A percentile compares a stretch with the other conserved stretches of the same genome.
These are phyloP conservation scores for Meandrusa payeni DNA, from an alignment of 2,888 invertebrate species.

Conservation along the genomic window DNA sequence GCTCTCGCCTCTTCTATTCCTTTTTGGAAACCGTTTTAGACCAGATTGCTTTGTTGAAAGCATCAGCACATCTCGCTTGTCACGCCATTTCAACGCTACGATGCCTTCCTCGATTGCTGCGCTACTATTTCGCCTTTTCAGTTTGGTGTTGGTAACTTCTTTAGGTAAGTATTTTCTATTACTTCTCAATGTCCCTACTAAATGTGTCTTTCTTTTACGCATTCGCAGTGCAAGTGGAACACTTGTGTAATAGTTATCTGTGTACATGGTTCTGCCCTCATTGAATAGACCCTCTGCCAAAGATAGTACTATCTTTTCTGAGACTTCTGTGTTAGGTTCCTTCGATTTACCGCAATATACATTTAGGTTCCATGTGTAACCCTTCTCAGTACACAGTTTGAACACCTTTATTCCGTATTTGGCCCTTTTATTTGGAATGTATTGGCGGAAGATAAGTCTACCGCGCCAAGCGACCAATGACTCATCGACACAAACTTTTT, in stretches of 20 bases:
- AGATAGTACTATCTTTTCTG: conserved; percentile 26
- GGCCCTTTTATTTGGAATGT: conserved; percentile 26
- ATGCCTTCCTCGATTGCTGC: conserved; percentile 27
- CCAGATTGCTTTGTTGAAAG: conserved; percentile 22
- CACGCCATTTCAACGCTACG: conserved; percentile 29
- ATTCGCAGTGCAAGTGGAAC: conserved; percentile 21
- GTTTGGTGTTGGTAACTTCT: conserved; percentile 15
- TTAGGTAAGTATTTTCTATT: conserved; percentile 31
- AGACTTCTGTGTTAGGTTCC: conserved; percentile 22
- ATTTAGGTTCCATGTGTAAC: conserved; percentile 32
- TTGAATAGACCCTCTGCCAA: conserved; percentile 25
- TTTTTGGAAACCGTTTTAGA: conserved; percentile 5
- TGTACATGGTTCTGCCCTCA: conserved; percentile 28
- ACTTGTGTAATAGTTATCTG: conserved; percentile 32
- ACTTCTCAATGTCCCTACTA: conserved; percentile 6
- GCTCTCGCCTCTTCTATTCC: conserved; percentile 2
- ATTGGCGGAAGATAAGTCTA: conserved; percentile 24
- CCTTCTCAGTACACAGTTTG: conserved; percentile 35
- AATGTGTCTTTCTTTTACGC: conserved; percentile 22
- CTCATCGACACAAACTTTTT: conserved; percentile 13
- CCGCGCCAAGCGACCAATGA: conserved; percentile 18
- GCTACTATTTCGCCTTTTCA: conserved; percentile 11
- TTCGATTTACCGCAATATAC: conserved; percentile 30
- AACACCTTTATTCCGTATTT: conserved; percentile 34
- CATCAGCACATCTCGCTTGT: conserved; percentile 27